These are phyloP conservation scores for Megaceryle torquata DNA, from an alignment of 2,113 vertebrate genomes.

Conservation along the genomic window DNA sequence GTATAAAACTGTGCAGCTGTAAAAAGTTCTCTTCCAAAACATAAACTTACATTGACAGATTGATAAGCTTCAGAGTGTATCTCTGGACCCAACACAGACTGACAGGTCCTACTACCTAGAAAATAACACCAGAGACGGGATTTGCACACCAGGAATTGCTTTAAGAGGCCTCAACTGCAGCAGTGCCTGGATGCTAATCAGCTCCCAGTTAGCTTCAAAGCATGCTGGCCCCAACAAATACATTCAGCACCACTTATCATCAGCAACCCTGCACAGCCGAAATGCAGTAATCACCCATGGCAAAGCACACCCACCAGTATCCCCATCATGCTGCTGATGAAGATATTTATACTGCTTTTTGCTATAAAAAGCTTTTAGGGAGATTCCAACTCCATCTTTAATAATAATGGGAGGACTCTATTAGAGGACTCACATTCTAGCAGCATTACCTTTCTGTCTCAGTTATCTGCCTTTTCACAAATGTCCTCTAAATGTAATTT, in stretches of 20 bases:
- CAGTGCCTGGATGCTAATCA: not conserved
- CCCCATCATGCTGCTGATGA: not conserved
- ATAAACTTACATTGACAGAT: accelerated
- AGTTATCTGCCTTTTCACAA: not conserved
- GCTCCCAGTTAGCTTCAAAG: not conserved
- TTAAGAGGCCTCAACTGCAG: not conserved
- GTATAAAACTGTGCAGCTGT: not conserved
- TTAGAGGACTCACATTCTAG: not conserved
- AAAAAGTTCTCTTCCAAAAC: not conserved
- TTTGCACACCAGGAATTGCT: not conserved
- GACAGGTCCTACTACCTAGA: not conserved
- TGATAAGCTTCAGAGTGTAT: not conserved
- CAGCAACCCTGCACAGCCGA: not conserved
- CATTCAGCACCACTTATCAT: not conserved
- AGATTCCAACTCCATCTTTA: not conserved
- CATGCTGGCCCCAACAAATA: not conserved
- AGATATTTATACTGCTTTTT: not conserved
- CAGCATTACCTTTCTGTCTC: not conserved
- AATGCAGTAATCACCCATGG: not conserved
- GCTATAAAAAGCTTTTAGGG: not conserved
- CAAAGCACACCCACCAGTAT: constrained; percentile 14
- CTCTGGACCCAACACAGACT: not conserved
- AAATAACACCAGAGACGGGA: not conserved
- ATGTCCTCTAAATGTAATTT: constrained; percentile 6
- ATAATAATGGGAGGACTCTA: not conserved